Conservation (phyloP, 1,140 invertebrate genomes). For the Odontomachus brunneus region DNA sequence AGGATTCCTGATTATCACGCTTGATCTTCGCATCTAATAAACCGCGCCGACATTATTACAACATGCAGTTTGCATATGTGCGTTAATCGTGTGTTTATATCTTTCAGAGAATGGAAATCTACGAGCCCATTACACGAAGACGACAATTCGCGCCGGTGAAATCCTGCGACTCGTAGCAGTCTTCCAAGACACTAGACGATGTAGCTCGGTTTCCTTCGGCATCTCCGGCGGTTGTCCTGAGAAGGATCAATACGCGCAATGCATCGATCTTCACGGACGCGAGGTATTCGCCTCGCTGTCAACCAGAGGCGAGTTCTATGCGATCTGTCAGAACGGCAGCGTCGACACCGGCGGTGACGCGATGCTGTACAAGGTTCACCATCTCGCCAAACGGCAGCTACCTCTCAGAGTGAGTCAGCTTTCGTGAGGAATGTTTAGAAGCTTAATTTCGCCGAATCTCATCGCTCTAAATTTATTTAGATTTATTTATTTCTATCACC, state of each 20-base stretch:
- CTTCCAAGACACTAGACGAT: constrained; percentile 84
- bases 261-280: constrained; percentile 82
- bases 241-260: constrained; percentile 85
- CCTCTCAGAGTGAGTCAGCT: constrained; percentile 78
- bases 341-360: constrained; percentile 78
- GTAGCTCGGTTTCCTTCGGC: constrained; percentile 81
- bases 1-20: constrained; percentile 1
- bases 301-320: constrained; percentile 83
- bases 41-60: background rate
- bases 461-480: no score
- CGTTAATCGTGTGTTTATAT: background rate
- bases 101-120: constrained; percentile 83
- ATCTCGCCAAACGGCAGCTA: constrained; percentile 79
- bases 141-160: constrained; percentile 83
- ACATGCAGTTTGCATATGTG: no score
- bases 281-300: constrained; percentile 82
- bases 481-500: no score
- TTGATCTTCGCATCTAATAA: background rate
- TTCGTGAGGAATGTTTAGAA: background rate
- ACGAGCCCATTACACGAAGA: constrained; percentile 85
- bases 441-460: no score
- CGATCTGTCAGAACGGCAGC: constrained; percentile 80
- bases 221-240: constrained; percentile 81
- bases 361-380: constrained; percentile 82
- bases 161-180: constrained; percentile 84